phyloP scores from a whole-genome alignment of 1,140 invertebrate genomes.

The Bombus confusus region DNA sequence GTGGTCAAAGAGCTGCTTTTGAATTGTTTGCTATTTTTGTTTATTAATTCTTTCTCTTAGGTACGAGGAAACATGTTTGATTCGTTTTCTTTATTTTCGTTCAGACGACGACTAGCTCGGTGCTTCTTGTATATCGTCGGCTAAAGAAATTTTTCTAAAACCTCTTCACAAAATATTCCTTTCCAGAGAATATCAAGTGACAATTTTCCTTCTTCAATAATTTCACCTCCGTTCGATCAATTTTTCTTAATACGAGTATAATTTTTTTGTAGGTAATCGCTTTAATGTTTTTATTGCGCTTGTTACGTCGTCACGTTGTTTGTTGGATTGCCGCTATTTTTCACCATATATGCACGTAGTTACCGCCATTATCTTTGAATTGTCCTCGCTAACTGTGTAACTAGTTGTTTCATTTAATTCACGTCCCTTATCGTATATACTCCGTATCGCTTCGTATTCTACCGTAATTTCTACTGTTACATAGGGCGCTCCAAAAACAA shows the following conservation, averaged over 20 bases:
- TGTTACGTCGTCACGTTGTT: not conserved
- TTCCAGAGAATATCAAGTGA: no score
- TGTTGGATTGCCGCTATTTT: slow-evolving; percentile 14
- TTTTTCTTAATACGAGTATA: not conserved
- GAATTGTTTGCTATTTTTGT: not conserved
- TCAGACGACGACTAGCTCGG: no score
- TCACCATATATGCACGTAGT: not conserved
- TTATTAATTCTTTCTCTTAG: not conserved
- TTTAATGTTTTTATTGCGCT: not conserved
- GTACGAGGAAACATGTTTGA: not conserved
- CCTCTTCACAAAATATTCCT: no score
- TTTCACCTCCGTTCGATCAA: not conserved
- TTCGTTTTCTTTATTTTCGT: no score
- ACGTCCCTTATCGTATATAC: not conserved
- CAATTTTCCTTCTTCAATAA: not conserved
- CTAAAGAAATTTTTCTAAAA: no score
- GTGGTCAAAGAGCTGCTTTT: no score
- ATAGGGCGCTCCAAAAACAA: not conserved
- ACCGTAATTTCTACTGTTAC: not conserved
- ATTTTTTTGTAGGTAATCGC: not conserved
- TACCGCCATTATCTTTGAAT: not conserved
- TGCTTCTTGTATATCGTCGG: no score
- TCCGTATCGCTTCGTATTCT: not conserved
- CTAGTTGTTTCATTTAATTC: slow-evolving; percentile 2
- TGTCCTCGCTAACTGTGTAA: slow-evolving; percentile 1